Base-by-base conservation (phyloP, 2,888 invertebrate genomes). In the Thereva nobilitata region DNA sequence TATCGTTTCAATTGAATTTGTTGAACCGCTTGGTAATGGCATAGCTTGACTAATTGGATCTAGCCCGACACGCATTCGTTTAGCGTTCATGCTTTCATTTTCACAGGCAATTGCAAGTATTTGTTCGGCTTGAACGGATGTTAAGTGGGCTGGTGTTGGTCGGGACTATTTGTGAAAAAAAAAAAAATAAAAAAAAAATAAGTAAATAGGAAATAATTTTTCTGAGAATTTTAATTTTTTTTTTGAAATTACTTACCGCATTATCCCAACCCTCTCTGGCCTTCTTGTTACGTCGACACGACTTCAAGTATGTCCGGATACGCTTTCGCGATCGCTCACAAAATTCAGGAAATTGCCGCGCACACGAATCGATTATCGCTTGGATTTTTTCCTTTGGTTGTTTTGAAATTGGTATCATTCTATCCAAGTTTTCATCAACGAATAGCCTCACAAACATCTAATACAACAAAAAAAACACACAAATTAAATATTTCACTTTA, bases 311-410 rank as follows among this genome's bases (percentile, higher is more conserved):
- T 65, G 97, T 97, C 72, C 97, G 85, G 78, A 97, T 95, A 72
- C 97, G 85, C 83, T 97, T 97, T 73, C 97, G 87, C 68, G 97
- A 95, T 68, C 97, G 87, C 79, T 96, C 95, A 68, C 95, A 94
- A 77, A 96, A 96, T 82, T 97, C 97, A 68, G 97, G 96, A 79
- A 97, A 97, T 83, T 97, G 97, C 74, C 97, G 86, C 70, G 95
- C 93, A 83, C 97, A 97, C 23, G 96, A 96, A 80, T 97, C 97
- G 71, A 97, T 94, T 78, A 97, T 97, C 23, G 96, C 97, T 78
- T 97, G 96, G 73, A 97, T 95, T 84, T 97, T 97, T 80, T 97
- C 97, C 79, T 97, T 97, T 6, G 97, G 97, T 82, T 97, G 97
- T 79, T 97, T 95, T 63, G 96, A 96, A 76, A 97, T 97, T 67